phyloP scores from a whole-genome alignment of 2,113 vertebrate genomes.

The human region GRCh38 chr4:7169001-7169500 shows the following conservation, averaged over 20 bases:
- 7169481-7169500: background rate
- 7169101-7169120: background rate
- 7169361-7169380: too few relatives aligned
- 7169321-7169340: background rate
- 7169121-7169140: background rate
- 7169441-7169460: too few relatives aligned
- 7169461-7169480: background rate
- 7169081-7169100: background rate
- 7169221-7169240: background rate
- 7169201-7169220: background rate
- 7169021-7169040: background rate
- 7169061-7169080: background rate
- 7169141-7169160: background rate
- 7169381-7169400: background rate
- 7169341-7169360: too few relatives aligned
- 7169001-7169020: background rate
- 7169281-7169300: background rate
- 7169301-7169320: rapidly evolving
- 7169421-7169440: background rate
- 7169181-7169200: background rate
- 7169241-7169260: background rate
- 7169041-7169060: background rate
- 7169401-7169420: background rate
- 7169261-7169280: too few relatives aligned
- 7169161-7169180: rapidly evolving